A percentile compares a stretch with the other conserved stretches of the same genome.
Conservation (phyloP, 2,888 invertebrate genomes). For the Thymelicus sylvestris region DNA sequence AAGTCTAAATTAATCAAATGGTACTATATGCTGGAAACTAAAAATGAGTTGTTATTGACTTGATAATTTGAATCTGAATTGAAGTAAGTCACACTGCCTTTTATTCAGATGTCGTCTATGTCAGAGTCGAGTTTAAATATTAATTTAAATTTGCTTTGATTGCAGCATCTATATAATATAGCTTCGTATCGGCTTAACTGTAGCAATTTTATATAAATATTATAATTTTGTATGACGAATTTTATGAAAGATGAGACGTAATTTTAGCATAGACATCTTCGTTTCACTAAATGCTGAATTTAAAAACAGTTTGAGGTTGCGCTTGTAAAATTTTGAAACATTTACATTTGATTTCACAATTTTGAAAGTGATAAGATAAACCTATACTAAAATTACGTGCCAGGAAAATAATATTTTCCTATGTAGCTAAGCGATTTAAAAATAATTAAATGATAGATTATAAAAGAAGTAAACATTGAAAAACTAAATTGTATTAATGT, state of each 20-base stretch:
- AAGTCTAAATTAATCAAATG: too few species aligned
- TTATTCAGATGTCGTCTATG: neutral
- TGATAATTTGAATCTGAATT: neutral
- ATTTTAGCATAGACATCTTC: neutral
- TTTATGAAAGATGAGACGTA: neutral
- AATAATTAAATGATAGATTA: slow-evolving; percentile 11
- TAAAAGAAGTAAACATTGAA: slow-evolving; percentile 39
- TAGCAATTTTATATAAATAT: slow-evolving; percentile 4
- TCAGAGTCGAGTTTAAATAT: slow-evolving; percentile 13
- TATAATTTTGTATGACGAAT: neutral
- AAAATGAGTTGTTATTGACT: neutral
- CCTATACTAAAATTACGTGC: neutral
- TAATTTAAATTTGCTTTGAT: slow-evolving; percentile 42
- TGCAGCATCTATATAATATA: neutral
- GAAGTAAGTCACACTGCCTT: neutral
- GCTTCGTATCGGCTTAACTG: neutral
- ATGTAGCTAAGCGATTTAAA: slow-evolving; percentile 13
- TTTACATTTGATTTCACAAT: neutral
- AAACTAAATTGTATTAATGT: slow-evolving; percentile 48
- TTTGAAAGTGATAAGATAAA: neutral
- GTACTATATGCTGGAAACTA: neutral
- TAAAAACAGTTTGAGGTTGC: too few species aligned
- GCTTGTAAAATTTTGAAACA: neutral
- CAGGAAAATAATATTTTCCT: neutral
- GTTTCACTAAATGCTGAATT: too few species aligned